Evolutionary conservation across 2,888 invertebrate genomes (phyloP), one percentile per base, ranked within the genome.

Genomic region (Epirrhoe tristata): DNA sequence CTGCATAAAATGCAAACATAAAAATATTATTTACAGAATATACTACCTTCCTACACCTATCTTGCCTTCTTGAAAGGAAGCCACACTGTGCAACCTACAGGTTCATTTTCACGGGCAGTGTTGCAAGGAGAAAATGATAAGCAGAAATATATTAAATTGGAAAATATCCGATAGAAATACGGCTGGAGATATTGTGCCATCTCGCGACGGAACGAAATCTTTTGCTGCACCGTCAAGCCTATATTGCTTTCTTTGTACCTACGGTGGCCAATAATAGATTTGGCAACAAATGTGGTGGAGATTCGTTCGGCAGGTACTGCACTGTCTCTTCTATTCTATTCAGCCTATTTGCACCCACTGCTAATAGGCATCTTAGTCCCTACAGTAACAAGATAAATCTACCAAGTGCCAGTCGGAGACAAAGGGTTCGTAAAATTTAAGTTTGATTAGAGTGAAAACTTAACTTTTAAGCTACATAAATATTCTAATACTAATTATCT

Each of bases 151-250:
- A 78, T 80, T 58, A 75, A 83, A 85, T 82, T 83, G 76, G 76
- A 81, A 84, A 83, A 85, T 81, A 76, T 81, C 76, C 71, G 76
- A 76, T 81, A 77, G 79, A 81, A 81, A 83, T 82, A 75, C 79
- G 67, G 72, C 69, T 77, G 73, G 48, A 77, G 80, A 81, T 83
- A 82, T 81, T 81, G 79, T 80, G 78, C 77, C 64, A 63, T 72
- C 74, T 71, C 65, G 71, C 75, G 74, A 76, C 77, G 75, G 73
- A 78, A 78, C 73, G 78, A 76, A 79, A 81, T 79, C 76, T 75
- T 76, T 76, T 74, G 74, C 72, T 79, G 83, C 81, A 81, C 73
- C 77, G 77, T 72, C 74, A 72, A 76, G 77, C 79, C 81, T 80
- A 79, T 78, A 81, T 82, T 79, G 80, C 78, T 79, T 78, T 77